These are phyloP conservation scores for Propsilocerus akamusi DNA, from an alignment of 1,140 invertebrate species.

Conservation along the genomic window DNA sequence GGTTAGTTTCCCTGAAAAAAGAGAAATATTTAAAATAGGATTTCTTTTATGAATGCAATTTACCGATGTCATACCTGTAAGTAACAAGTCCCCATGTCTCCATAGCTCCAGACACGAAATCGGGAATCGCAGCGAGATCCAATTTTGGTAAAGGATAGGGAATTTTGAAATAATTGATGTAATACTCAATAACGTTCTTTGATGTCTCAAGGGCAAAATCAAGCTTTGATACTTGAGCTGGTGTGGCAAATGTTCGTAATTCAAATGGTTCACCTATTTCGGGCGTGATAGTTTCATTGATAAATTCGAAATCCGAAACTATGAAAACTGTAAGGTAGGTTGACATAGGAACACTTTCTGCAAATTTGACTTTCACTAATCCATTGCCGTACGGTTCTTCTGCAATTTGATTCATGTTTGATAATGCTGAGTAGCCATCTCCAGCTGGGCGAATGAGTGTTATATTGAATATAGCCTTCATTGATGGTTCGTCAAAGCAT, in stretches of 20 bases:
- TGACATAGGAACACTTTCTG: slow-evolving; percentile 72
- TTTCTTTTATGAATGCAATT: no score
- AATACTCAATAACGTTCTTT: slow-evolving; percentile 63
- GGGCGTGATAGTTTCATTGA: slow-evolving; percentile 30
- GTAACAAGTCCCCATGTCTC: slow-evolving; percentile 70
- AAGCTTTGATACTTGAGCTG: slow-evolving; percentile 53
- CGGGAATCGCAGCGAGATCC: slow-evolving; percentile 39
- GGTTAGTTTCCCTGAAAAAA: slow-evolving; percentile 62
- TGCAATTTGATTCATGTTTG: slow-evolving; percentile 48
- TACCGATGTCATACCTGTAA: no score
- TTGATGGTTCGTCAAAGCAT: slow-evolving; percentile 87
- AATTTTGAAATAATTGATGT: slow-evolving; percentile 70
- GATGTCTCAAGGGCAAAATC: slow-evolving; percentile 61
- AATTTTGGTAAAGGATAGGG: slow-evolving; percentile 60
- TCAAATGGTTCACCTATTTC: slow-evolving; percentile 33
- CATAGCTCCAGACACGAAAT: slow-evolving; percentile 40
- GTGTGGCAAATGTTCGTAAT: slow-evolving; percentile 54
- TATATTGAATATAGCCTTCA: slow-evolving; percentile 77
- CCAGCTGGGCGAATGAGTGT: slow-evolving; percentile 46
- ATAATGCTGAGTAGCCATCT: slow-evolving; percentile 47
- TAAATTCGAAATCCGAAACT: slow-evolving; percentile 64
- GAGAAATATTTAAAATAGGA: neutral
- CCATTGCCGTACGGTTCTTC: slow-evolving; percentile 11
- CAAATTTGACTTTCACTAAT: slow-evolving; percentile 39
- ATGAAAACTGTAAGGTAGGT: slow-evolving; percentile 84